Evolutionary conservation across 2,113 vertebrate genomes (phyloP).

Genomic region (Pseudorhombus dupliciocellatus): DNA sequence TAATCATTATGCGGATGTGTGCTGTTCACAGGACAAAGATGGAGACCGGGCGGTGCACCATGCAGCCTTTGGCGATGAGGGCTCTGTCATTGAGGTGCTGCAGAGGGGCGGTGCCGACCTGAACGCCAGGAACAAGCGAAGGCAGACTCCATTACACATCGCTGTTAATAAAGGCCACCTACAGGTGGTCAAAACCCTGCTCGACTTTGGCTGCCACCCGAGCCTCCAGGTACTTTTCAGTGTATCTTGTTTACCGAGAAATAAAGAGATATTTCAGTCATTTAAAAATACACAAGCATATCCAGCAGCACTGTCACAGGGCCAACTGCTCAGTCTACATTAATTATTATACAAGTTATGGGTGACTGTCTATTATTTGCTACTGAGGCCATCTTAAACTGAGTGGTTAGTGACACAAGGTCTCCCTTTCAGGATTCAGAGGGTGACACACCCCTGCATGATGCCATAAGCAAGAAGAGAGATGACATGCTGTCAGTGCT

Average conservation of each 20-base stretch:
- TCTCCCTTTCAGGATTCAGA: conserved; percentile 89
- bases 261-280: not conserved
- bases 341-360: not conserved
- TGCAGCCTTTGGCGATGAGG: conserved; percentile 97
- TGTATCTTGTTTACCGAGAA: not conserved
- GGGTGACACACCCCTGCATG: conserved; percentile 96
- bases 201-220: conserved; percentile 98
- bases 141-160: conserved; percentile 97
- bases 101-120: conserved; percentile 95
- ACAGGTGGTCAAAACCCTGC: conserved; percentile 96
- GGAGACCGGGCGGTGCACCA: conserved; percentile 98
- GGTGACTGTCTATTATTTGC: not conserved
- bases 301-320: not conserved
- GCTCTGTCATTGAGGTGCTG: conserved; percentile 96
- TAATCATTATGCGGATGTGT: conserved; percentile 25
- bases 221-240: conserved; percentile 91
- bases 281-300: not conserved
- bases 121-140: conserved; percentile 96
- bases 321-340: not conserved
- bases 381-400: not conserved
- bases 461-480: conserved; percentile 98
- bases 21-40: conserved; percentile 90
- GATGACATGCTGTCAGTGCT: conserved; percentile 98
- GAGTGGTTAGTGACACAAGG: conserved; percentile 6
- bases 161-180: conserved; percentile 99